phyloP scores from a whole-genome alignment of 2,113 vertebrate species.

The Gnathonemus longibarbis region DNA sequence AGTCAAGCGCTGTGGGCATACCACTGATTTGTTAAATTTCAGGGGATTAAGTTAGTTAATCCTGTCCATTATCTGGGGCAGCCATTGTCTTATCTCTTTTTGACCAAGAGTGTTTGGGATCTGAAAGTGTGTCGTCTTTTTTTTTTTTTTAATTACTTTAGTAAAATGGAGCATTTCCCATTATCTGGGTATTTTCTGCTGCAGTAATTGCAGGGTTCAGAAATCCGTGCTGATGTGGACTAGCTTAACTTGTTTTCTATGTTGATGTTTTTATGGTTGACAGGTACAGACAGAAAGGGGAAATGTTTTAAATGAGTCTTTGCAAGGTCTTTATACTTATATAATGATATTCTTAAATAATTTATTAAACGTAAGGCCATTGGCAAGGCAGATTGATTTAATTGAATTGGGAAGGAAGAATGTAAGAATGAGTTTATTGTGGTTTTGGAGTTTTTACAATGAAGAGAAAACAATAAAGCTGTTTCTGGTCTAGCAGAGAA shows the following conservation, averaged over 20 bases:
- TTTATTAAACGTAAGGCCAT: not conserved
- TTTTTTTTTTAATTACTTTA: constrained; percentile 17
- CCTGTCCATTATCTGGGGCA: constrained; percentile 20
- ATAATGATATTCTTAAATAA: not conserved
- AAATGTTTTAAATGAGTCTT: not conserved
- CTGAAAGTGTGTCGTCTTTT: constrained; percentile 7
- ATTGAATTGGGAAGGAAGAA: not conserved
- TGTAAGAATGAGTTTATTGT: not conserved
- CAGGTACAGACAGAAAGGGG: not conserved
- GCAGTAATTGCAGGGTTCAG: not conserved
- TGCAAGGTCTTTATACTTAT: not conserved
- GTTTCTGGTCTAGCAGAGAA: not conserved
- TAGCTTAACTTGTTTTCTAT: not conserved
- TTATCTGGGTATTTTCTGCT: not conserved
- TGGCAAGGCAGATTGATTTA: not conserved
- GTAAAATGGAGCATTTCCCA: constrained; percentile 9
- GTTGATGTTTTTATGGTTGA: not conserved
- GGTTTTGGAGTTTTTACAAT: not conserved
- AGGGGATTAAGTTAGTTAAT: constrained; percentile 25
- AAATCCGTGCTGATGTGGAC: not conserved
- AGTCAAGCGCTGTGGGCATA: not conserved
- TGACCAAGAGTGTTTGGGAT: constrained; percentile 15
- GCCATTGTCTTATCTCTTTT: constrained; percentile 22
- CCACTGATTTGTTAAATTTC: constrained; percentile 16
- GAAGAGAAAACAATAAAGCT: not conserved